phyloP scores from a whole-genome alignment of 1,140 invertebrate genomes.

The Drosophila biarmipes region DNA sequence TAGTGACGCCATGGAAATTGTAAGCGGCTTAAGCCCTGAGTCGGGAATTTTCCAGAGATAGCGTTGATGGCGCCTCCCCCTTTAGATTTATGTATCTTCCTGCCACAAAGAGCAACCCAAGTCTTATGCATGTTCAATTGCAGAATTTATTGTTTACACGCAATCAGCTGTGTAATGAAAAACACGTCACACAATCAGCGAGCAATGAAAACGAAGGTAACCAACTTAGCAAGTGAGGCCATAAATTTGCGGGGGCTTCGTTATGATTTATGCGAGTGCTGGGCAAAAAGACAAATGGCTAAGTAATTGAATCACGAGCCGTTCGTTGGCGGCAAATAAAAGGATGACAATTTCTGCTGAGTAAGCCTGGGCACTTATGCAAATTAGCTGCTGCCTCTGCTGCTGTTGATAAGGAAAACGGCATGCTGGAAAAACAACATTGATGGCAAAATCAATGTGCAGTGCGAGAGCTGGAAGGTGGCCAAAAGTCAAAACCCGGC shows the following conservation, averaged over 20 bases:
- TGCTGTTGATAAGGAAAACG: constrained; percentile 49
- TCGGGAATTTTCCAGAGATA: not conserved
- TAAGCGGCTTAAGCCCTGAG: constrained; percentile 65
- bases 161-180: constrained; percentile 77
- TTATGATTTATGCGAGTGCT: constrained; percentile 72
- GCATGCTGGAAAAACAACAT: constrained; percentile 46
- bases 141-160: constrained; percentile 71
- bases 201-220: constrained; percentile 14
- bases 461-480: constrained; percentile 24
- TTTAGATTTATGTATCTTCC: constrained; percentile 22
- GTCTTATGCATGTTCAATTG: constrained; percentile 60
- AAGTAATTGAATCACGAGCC: constrained; percentile 79
- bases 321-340: constrained; percentile 35
- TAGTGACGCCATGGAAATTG: constrained; percentile 69
- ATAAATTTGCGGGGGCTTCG: constrained; percentile 63
- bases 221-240: constrained; percentile 14
- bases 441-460: constrained; percentile 79
- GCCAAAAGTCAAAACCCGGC: constrained; percentile 49
- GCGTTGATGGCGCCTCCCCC: not conserved
- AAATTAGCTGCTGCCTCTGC: constrained; percentile 60
- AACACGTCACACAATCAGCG: constrained; percentile 59
- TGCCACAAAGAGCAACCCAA: constrained; percentile 4
- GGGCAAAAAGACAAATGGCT: constrained; percentile 69
- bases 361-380: constrained; percentile 71
- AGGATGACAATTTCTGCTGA: constrained; percentile 67